phyloP scores from a whole-genome alignment of 1,140 invertebrate species.

The Argopecten irradians region DNA sequence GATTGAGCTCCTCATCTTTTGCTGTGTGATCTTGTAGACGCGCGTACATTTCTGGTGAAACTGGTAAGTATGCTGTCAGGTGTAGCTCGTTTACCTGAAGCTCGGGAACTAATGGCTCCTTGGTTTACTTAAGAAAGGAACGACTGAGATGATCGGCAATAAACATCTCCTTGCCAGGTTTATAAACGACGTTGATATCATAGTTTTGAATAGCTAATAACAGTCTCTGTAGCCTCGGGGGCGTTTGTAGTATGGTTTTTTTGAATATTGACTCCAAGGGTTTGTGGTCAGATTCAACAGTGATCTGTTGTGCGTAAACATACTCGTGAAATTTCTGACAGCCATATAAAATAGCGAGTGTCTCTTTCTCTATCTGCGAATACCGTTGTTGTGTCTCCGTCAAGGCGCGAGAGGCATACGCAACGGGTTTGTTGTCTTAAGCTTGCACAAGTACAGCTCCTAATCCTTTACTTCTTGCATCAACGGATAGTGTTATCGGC shows the following conservation, averaged over 20 bases:
- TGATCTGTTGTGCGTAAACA: conserved; percentile 55
- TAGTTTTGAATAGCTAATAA: conserved; percentile 55
- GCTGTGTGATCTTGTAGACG: conserved; percentile 9
- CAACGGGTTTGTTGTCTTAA: conserved; percentile 75
- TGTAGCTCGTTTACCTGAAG: conserved; percentile 38
- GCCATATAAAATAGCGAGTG: conserved; percentile 77
- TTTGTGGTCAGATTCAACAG: conserved; percentile 69
- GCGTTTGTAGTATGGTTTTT: conserved; percentile 46
- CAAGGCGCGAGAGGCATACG: conserved; percentile 76
- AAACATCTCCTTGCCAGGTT: conserved; percentile 50
- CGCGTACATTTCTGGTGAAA: not conserved
- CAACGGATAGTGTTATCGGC: conserved; percentile 44
- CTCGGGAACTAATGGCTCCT: not conserved
- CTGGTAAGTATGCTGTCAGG: conserved; percentile 48
- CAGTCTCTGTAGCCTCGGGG: conserved; percentile 59
- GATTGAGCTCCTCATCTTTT: not conserved
- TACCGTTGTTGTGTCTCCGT: conserved; percentile 76
- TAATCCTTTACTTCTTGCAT: conserved; percentile 68
- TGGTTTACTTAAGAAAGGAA: not conserved
- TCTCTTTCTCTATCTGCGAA: conserved; percentile 77
- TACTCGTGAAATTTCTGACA: conserved; percentile 59
- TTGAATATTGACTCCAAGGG: conserved; percentile 59
- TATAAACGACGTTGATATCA: conserved; percentile 46
- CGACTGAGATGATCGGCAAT: conserved; percentile 42
- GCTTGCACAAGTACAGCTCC: conserved; percentile 76